Conservation (phyloP, 2,113 vertebrate species). For the Dicentrarchus labrax region DNA sequence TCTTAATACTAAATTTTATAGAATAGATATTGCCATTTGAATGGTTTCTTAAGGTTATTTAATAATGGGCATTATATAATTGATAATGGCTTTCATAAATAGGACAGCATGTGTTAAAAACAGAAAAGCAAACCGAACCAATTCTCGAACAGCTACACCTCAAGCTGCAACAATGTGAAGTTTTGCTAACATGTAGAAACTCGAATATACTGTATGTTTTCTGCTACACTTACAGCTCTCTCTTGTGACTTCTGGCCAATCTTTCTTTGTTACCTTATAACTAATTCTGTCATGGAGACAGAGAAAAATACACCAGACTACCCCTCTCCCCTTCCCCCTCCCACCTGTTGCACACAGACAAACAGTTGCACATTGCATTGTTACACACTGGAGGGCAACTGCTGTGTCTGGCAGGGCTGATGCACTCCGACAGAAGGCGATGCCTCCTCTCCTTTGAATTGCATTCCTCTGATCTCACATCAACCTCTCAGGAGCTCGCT, state of each 20-base stretch:
- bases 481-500: slow-evolving; percentile 44
- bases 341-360: slow-evolving; percentile 80
- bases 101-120: not conserved
- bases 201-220: slow-evolving; percentile 25
- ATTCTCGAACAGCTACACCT: slow-evolving; percentile 33
- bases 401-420: slow-evolving; percentile 58
- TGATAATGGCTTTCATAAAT: not conserved
- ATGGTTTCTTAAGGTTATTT: no score
- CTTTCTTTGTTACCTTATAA: slow-evolving; percentile 48
- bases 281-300: slow-evolving; percentile 79
- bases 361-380: slow-evolving; percentile 81
- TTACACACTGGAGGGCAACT: slow-evolving; percentile 59
- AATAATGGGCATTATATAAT: not conserved
- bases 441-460: slow-evolving; percentile 55
- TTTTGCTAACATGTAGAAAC: slow-evolving; percentile 43
- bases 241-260: slow-evolving; percentile 36
- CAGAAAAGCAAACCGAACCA: not conserved
- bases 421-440: slow-evolving; percentile 62
- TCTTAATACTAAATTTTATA: no score
- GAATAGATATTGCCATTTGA: no score
- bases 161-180: slow-evolving; percentile 24
- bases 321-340: slow-evolving; percentile 53
- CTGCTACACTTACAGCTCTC: slow-evolving; percentile 32
- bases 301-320: slow-evolving; percentile 69
- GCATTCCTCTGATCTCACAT: slow-evolving; percentile 61